Percentiles rank a stretch among this genome's conserved stretches.
phyloP scores from a whole-genome alignment of 1,140 invertebrate genomes.

The Rhynchophorus ferrugineus region DNA sequence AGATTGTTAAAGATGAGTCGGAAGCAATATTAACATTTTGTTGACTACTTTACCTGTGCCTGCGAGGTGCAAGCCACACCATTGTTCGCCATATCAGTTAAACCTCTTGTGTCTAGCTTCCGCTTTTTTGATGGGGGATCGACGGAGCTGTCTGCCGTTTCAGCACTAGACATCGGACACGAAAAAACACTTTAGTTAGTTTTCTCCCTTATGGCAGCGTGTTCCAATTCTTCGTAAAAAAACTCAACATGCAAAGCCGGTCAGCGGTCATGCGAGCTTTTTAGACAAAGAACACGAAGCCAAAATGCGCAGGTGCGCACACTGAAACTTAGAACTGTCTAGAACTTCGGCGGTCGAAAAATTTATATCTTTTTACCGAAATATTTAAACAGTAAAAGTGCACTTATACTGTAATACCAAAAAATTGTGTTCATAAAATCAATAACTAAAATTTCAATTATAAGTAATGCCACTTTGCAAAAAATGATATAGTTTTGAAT shows the following conservation, averaged over 20 bases:
- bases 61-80: constrained; percentile 49
- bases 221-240: background rate
- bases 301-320: background rate
- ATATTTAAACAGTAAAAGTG: too few species aligned
- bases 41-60: constrained; percentile 27
- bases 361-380: too few species aligned
- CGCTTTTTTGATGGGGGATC: constrained; percentile 81
- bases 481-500: too few species aligned
- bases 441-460: too few species aligned
- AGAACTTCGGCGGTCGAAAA: background rate
- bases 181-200: constrained; percentile 41
- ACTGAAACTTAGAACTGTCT: background rate
- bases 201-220: constrained; percentile 9
- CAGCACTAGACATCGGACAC: constrained; percentile 82
- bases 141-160: constrained; percentile 73
- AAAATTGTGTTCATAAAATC: too few species aligned
- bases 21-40: too few species aligned
- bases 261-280: constrained; percentile 6
- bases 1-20: too few species aligned
- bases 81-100: constrained; percentile 72
- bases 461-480: too few species aligned
- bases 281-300: background rate
- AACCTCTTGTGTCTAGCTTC: constrained; percentile 55
- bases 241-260: constrained; percentile 1
- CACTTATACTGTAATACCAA: too few species aligned